Percentiles rank a stretch among this genome's conserved stretches.
Conservation (phyloP, 2,113 vertebrate species). For the Tretioscincus oriximinensis region DNA sequence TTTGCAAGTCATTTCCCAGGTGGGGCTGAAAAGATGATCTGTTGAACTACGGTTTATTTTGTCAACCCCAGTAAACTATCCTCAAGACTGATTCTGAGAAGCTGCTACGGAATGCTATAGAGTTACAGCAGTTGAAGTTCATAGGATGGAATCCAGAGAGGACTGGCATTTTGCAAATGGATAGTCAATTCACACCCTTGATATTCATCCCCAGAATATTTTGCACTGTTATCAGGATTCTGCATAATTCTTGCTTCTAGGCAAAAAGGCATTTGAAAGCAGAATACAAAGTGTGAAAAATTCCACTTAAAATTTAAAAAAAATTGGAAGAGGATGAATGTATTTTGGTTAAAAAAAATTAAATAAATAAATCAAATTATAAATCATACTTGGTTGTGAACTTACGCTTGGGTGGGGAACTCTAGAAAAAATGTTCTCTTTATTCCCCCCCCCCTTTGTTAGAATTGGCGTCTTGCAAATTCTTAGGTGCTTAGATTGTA, state of each 20-base stretch:
- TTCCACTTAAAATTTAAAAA: constrained; percentile 29
- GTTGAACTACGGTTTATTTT: too few species aligned
- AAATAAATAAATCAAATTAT: neutral
- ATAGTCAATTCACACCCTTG: constrained; percentile 43
- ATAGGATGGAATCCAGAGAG: neutral
- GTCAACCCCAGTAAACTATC: too few species aligned
- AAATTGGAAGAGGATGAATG: constrained; percentile 26
- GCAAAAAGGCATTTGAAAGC: constrained; percentile 45
- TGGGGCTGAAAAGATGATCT: too few species aligned
- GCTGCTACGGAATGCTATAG: neutral
- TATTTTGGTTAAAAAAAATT: constrained; percentile 15
- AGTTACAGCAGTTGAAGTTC: constrained; percentile 7
- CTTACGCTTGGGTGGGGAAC: neutral
- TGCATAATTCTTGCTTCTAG: constrained; percentile 18
- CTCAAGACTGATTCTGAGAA: too few species aligned
- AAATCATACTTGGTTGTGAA: constrained; percentile 2
- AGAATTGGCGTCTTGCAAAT: neutral
- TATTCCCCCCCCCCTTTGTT: neutral
- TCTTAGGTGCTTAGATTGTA: constrained; percentile 1
- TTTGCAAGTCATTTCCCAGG: neutral
- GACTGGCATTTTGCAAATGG: constrained; percentile 35
- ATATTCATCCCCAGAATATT: constrained; percentile 45
- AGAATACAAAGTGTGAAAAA: constrained; percentile 42
- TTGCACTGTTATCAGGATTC: constrained; percentile 55
- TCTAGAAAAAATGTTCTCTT: neutral